Percentiles rank a stretch among this genome's conserved stretches.
phyloP scores from a whole-genome alignment of 2,888 invertebrate species.

The Dermolepida albohirtum region DNA sequence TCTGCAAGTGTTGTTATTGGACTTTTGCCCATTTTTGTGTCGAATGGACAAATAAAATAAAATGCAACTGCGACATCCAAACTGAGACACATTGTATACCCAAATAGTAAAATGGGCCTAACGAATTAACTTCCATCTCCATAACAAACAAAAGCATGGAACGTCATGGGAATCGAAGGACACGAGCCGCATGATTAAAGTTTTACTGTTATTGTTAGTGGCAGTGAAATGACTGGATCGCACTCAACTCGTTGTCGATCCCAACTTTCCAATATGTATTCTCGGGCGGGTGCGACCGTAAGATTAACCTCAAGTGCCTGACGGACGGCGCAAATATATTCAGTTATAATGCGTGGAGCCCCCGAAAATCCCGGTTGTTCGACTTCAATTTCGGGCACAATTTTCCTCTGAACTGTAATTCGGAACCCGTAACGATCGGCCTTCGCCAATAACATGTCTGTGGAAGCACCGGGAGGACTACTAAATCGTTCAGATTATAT shows the following conservation, averaged over 20 bases:
- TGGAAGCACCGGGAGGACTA: constrained; percentile 28
- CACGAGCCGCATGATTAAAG: constrained; percentile 28
- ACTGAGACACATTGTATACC: neutral
- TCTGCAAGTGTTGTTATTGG: too few relatives aligned
- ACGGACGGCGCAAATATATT: constrained; percentile 31
- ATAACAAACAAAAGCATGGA: constrained; percentile 11
- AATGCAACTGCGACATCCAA: neutral
- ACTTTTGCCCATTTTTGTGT: too few relatives aligned
- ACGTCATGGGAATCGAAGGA: constrained; percentile 7
- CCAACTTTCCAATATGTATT: constrained; percentile 35
- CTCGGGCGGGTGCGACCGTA: constrained; percentile 23
- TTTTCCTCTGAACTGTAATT: constrained; percentile 37
- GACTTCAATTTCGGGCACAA: constrained; percentile 36
- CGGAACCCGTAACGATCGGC: constrained; percentile 32
- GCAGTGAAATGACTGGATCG: constrained; percentile 29
- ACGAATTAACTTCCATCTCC: neutral
- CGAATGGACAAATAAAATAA: too few relatives aligned
- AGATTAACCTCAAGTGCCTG: constrained; percentile 38
- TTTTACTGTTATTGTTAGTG: constrained; percentile 38
- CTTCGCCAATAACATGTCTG: constrained; percentile 33
- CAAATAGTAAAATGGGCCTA: too few relatives aligned
- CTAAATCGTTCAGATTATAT: constrained; percentile 39
- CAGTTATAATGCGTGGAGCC: constrained; percentile 23
- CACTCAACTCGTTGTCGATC: neutral
- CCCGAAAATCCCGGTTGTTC: constrained; percentile 33